Percentiles rank a stretch among this genome's conserved stretches.
phyloP scores from a whole-genome alignment of 1,140 invertebrate genomes.

The Papilio polyxenes region DNA sequence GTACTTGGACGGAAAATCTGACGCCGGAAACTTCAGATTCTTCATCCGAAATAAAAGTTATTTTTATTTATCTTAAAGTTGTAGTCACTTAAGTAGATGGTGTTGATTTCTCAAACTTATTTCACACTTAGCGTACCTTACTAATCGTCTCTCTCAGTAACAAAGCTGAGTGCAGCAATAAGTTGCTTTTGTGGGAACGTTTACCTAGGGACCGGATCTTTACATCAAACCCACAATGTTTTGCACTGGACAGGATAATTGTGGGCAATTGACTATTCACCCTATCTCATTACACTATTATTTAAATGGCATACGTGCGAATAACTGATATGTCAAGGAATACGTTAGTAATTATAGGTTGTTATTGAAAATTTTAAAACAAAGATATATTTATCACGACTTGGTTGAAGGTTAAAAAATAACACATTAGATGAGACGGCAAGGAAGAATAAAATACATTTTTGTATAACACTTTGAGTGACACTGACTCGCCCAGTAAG shows the following conservation, averaged over 20 bases:
- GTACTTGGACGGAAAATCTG: too few relatives aligned
- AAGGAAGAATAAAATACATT: too few relatives aligned
- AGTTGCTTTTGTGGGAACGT: not conserved
- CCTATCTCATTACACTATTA: conserved; percentile 13
- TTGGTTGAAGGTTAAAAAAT: not conserved
- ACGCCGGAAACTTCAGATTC: too few relatives aligned
- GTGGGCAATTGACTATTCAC: conserved; percentile 14
- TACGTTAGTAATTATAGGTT: conserved; percentile 17
- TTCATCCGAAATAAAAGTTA: too few relatives aligned
- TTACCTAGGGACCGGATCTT: not conserved
- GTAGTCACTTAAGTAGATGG: not conserved
- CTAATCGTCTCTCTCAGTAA: not conserved
- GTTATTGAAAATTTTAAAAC: conserved; percentile 19
- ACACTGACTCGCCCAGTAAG: too few relatives aligned
- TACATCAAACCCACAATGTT: conserved; percentile 24
- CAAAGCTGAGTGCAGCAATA: not conserved
- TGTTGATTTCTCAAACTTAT: not conserved
- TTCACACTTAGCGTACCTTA: too few relatives aligned
- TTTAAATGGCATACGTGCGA: conserved; percentile 9
- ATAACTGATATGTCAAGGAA: not conserved
- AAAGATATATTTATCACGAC: not conserved
- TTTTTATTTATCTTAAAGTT: too few relatives aligned
- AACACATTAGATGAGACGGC: not conserved
- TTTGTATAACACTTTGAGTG: too few relatives aligned
- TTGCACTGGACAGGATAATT: conserved; percentile 25